Evolutionary conservation across 2,888 invertebrate genomes (phyloP).

Genomic region (Hofmannophila pseudospretella): DNA sequence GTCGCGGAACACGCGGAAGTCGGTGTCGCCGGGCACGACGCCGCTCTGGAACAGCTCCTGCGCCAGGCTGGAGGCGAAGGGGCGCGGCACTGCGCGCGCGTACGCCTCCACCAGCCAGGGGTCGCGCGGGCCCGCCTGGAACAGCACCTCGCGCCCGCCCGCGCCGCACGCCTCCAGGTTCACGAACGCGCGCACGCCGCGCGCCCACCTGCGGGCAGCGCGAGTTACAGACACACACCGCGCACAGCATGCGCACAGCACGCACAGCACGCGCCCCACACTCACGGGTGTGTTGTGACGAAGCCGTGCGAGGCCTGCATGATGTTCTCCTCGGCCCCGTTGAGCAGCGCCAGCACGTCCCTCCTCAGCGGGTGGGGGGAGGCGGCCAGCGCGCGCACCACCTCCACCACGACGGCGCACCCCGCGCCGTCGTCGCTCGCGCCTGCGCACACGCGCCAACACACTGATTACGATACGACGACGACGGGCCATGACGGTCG

Average conservation of each 20-base stretch:
- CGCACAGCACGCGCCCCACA: slow-evolving; percentile 23
- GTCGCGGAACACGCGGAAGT: slow-evolving; percentile 93
- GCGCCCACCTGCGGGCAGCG: slow-evolving; percentile 81
- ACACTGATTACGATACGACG: no score
- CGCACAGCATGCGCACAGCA: slow-evolving; percentile 19
- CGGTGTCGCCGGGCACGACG: slow-evolving; percentile 94
- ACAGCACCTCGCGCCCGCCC: slow-evolving; percentile 91
- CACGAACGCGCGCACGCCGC: slow-evolving; percentile 83
- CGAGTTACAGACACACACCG: background rate
- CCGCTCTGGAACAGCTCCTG: slow-evolving; percentile 95
- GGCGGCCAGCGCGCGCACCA: slow-evolving; percentile 82
- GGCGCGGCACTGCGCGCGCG: slow-evolving; percentile 87
- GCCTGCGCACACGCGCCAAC: slow-evolving; percentile 63
- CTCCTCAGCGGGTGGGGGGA: slow-evolving; percentile 80
- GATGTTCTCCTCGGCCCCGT: slow-evolving; percentile 95
- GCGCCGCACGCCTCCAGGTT: slow-evolving; percentile 94
- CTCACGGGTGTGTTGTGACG: slow-evolving; percentile 92
- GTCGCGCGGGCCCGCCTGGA: slow-evolving; percentile 88
- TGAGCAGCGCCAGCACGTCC: slow-evolving; percentile 90
- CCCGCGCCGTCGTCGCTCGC: slow-evolving; percentile 94
- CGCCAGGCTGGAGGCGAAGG: slow-evolving; percentile 89
- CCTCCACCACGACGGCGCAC: slow-evolving; percentile 92
- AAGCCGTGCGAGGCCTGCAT: slow-evolving; percentile 93
- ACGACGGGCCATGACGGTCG: no score
- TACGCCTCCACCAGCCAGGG: slow-evolving; percentile 83